A percentile compares a stretch with the other conserved stretches of the same genome.
Conservation (phyloP, 2,888 invertebrate species). For the Nineta flava region DNA sequence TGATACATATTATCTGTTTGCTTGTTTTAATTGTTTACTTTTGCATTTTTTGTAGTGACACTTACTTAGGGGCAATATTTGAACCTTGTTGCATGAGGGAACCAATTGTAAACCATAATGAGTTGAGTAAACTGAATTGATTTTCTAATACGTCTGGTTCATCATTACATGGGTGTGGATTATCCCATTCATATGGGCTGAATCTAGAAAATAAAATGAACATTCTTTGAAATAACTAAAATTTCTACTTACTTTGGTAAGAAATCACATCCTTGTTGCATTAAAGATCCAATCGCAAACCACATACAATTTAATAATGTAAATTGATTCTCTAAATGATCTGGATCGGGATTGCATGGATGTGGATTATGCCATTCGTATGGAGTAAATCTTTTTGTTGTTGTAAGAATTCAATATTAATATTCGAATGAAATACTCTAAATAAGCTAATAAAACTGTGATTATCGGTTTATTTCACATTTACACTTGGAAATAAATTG, state of each 20-base stretch:
- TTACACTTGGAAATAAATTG: too few relatives aligned
- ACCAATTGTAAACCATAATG: constrained; percentile 89
- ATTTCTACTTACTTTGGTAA: constrained; percentile 67
- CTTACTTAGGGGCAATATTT: constrained; percentile 83
- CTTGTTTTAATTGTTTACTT: too few relatives aligned
- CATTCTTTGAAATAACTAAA: constrained; percentile 5
- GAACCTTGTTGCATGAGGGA: constrained; percentile 87
- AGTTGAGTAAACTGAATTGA: constrained; percentile 80
- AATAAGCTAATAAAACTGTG: background rate
- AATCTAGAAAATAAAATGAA: constrained; percentile 41
- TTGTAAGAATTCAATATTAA: background rate
- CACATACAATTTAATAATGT: constrained; percentile 88
- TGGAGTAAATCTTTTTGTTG: constrained; percentile 62
- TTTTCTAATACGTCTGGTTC: constrained; percentile 78
- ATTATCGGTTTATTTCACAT: background rate
- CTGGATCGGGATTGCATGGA: constrained; percentile 65
- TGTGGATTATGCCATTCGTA: constrained; percentile 91
- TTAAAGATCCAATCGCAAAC: constrained; percentile 90
- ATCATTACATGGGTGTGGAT: constrained; percentile 69
- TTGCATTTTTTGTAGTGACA: constrained; percentile 16
- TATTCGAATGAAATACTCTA: background rate
- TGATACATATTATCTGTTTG: too few relatives aligned
- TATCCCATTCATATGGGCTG: constrained; percentile 89
- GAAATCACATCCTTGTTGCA: constrained; percentile 94
- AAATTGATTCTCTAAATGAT: constrained; percentile 82